Evolutionary conservation across 2,797 vertebrate species (phyloP), one percentile per base, ranked within the genome.

Genomic region (Momotus momota): DNA sequence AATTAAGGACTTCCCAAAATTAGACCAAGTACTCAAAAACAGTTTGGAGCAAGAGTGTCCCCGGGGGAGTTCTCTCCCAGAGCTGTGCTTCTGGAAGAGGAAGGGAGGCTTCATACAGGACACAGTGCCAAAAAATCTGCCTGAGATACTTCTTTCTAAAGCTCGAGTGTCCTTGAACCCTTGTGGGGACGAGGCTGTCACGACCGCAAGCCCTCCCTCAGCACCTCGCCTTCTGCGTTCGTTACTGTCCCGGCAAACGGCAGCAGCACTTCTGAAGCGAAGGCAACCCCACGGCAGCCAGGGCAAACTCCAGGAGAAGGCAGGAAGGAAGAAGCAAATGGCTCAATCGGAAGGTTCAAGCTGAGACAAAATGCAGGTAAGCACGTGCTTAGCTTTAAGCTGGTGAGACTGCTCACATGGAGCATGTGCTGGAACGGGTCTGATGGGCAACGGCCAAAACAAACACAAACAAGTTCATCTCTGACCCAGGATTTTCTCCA

Each of bases 1-100:
- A 94, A 48, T 83, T 95, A 92, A 80, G 41, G 49, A 55, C 75
- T 85, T 88, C 38, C 77, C 43, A 70, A 93, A 92, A 93, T 73
- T 60, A 93, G 62, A 55, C 15, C 0, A 67, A 88, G 64, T 10
- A 77, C 38, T 92, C 22, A 45, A 60, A 94, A 73, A 4, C 67
- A 89, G 5, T 2, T 1, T 18, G 78, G 29, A 16, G 14, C 46
- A 45, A 26, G 43, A 54, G 21, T 1, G 65, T 38, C 14, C 2
- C 84, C 51, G 33, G 66, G 46, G 64, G 31, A 12, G 23, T 26
- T 35, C 9, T 43, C 46, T 70, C 71, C 22, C 72, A 27, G 81
- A 41, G 57, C 71, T 45, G 27, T 19, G 60, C 74, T 73, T n/a
- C 78, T 77, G 69, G 40, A 74, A 64, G 22, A 89, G 81, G 78